Evolutionary conservation across 2,888 invertebrate species (phyloP), one percentile per base, ranked within the genome.

Genomic region (Mythimna pallens): DNA sequence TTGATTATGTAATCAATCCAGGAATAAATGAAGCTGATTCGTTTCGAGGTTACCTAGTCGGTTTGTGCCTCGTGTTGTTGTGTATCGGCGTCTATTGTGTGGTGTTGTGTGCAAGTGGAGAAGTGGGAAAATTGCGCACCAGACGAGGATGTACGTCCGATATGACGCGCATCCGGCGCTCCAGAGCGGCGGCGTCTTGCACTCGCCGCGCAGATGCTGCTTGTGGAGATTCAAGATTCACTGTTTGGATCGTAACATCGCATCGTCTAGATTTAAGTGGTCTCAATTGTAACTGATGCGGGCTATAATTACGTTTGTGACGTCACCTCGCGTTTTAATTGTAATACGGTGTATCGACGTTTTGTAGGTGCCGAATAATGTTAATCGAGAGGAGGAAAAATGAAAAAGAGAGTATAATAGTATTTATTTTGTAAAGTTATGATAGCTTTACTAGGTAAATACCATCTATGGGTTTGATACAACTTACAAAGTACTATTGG

Each of bases 61-160:
- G 82, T 81, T 89, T 86, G 80, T 81, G 81, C 76, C 78, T 86
- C 84, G 85, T 89, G 87, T 86, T 89, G 80, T 78, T 76, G 72
- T 80, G 65, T 87, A 89, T 86, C 90, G 80, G 84, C 86, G 82
- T 88, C 87, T 88, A 84, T 86, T 87, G 86, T 88, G 80, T 82
- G 82, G 86, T 88, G 70, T 87, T 78, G 78, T 83, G 82, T 83
- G 83, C 87, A 87, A 89, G 90, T 90, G 89, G 93, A 92, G 93
- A 93, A 92, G 90, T 90, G 89, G 89, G 90, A 91, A 91, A 93
- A 93, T 92, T 92, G 92, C 90, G 90, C 91, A 90, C 87, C 88
- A 91, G 91, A 89, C 86, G 91, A 93, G 95, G 94, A 95, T 93
- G 94, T 94, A 92, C 94, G 94, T 94, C 92, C 92, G 92, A 92